Evolutionary conservation across 2,888 invertebrate genomes (phyloP).

Genomic region (Ramazzottius varieornatus): DNA sequence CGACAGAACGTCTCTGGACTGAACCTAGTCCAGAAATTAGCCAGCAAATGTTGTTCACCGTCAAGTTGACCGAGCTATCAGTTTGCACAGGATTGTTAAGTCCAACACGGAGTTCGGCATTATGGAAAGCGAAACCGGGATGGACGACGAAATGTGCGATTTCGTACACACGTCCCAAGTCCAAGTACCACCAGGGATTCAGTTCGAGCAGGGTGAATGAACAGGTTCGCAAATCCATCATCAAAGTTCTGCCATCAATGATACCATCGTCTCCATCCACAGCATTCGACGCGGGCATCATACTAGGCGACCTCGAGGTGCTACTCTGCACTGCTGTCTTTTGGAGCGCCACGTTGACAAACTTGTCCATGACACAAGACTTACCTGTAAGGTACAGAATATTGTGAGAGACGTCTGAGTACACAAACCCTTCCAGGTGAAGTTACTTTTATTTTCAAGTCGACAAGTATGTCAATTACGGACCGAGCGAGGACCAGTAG

Average conservation of each 20-base stretch:
- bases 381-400: too few species aligned
- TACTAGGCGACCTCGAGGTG: not conserved
- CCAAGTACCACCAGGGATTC: conserved; percentile 1
- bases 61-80: too few species aligned
- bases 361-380: not conserved
- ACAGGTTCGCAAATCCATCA: not conserved
- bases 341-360: not conserved
- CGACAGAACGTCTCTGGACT: not conserved
- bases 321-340: not conserved
- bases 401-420: too few species aligned
- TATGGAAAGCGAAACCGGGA: not conserved
- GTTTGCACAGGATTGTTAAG: not conserved
- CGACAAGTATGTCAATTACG: too few species aligned
- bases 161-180: not conserved
- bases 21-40: too few species aligned
- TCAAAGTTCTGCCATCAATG: too few species aligned
- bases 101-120: not conserved
- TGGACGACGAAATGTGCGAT: not conserved
- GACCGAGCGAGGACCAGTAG: not conserved
- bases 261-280: not conserved
- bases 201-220: not conserved
- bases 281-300: not conserved
- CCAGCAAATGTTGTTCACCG: too few species aligned
- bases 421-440: too few species aligned
- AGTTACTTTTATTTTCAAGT: too few species aligned